phyloP scores from a whole-genome alignment of 2,113 vertebrate genomes.

The Elanus axillaris region DNA sequence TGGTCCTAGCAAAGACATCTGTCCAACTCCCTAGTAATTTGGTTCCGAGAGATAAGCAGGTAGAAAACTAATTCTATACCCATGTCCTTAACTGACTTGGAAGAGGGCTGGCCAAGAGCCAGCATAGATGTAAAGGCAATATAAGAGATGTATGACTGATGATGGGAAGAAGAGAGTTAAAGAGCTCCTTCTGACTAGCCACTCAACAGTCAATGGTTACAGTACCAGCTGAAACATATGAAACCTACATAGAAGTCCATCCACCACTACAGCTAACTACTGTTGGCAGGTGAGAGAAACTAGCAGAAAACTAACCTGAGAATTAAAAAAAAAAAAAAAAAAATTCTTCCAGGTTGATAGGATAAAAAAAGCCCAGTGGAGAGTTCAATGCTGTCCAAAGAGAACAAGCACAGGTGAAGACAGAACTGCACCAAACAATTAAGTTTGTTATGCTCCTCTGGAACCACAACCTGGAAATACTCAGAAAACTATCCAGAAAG shows the following conservation, averaged over 20 bases:
- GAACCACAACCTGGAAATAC: background rate
- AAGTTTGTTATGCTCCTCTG: background rate
- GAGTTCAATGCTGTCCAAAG: background rate
- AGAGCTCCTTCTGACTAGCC: background rate
- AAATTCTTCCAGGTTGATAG: background rate
- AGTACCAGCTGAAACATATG: background rate
- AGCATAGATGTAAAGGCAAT: background rate
- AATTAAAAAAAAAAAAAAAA: background rate
- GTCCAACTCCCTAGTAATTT: background rate
- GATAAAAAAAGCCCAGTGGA: background rate
- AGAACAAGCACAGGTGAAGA: background rate
- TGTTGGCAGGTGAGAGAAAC: background rate
- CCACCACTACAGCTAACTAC: background rate
- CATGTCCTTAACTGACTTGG: background rate
- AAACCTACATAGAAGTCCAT: background rate
- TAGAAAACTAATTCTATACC: background rate
- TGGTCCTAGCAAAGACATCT: background rate
- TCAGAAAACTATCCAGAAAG: background rate
- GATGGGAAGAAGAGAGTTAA: background rate
- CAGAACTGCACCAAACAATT: background rate
- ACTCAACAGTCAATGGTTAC: background rate
- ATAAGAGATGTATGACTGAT: background rate
- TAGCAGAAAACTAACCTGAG: background rate
- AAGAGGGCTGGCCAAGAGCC: background rate
- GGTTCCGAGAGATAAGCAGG: background rate